phyloP scores from a whole-genome alignment of 2,797 vertebrate genomes.

The Muscicapa comitata region DNA sequence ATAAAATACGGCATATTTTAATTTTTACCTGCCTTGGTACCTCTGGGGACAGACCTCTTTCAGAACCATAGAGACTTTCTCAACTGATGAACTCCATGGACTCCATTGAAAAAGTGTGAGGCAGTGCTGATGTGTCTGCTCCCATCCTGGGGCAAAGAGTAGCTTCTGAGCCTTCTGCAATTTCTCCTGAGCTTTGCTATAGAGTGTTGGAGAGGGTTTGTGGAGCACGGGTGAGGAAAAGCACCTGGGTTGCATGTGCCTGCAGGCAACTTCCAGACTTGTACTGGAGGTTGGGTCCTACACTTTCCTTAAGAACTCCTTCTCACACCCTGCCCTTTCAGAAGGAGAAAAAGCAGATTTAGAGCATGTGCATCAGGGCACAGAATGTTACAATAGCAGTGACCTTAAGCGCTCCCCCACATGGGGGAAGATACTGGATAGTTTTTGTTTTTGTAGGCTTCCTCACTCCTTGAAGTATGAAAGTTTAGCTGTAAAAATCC shows the following conservation, averaged over 20 bases:
- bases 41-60: background rate
- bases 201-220: background rate
- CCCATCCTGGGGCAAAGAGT: background rate
- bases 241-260: rapidly evolving
- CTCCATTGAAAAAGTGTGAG: background rate
- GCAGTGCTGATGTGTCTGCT: background rate
- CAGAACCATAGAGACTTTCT: background rate
- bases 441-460: background rate
- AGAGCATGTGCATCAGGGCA: background rate
- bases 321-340: background rate
- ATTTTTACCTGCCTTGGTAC: background rate
- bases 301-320: background rate
- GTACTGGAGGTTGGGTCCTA: background rate
- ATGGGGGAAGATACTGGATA: background rate
- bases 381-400: background rate
- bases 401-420: background rate
- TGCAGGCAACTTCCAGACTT: background rate
- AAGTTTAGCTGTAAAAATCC: constrained; percentile 4
- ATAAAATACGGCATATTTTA: background rate
- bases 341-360: background rate
- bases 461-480: background rate
- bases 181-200: background rate
- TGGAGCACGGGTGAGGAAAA: background rate
- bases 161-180: background rate
- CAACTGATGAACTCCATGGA: rapidly evolving